phyloP scores from a whole-genome alignment of 2,113 vertebrate species.

The Miniopterus natalensis region DNA sequence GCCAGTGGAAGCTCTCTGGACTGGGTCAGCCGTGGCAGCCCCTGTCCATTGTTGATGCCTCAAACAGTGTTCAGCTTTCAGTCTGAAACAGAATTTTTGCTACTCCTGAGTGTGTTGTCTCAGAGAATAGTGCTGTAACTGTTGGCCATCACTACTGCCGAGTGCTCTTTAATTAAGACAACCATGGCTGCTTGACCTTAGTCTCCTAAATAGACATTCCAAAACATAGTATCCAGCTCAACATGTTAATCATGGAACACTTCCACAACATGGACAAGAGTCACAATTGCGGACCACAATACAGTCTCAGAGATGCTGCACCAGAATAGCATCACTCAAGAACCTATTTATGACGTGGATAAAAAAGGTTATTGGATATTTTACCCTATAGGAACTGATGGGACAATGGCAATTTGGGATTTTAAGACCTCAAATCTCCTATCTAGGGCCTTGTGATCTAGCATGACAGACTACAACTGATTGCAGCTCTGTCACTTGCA shows the following conservation, averaged over 20 bases:
- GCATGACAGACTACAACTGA: conserved; percentile 82
- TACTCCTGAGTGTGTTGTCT: conserved; percentile 94
- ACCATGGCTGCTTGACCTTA: conserved; percentile 91
- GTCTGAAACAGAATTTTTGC: conserved; percentile 95
- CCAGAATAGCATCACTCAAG: conserved; percentile 97
- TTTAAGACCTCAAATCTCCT: conserved; percentile 95
- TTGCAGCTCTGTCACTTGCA: conserved; percentile 61
- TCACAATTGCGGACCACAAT: conserved; percentile 93
- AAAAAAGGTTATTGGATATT: conserved; percentile 95
- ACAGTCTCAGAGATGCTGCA: conserved; percentile 94
- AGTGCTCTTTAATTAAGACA: conserved; percentile 95
- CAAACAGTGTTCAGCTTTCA: conserved; percentile 93
- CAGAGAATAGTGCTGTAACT: conserved; percentile 94
- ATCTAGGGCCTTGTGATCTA: conserved; percentile 91
- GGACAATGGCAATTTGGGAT: conserved; percentile 96
- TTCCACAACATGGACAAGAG: conserved; percentile 96
- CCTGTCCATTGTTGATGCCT: conserved; percentile 93
- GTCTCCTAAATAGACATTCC: conserved; percentile 95
- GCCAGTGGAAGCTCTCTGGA: conserved; percentile 93
- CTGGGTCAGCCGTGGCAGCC: conserved; percentile 95
- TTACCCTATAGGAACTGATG: conserved; percentile 95
- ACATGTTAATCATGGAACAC: conserved; percentile 93
- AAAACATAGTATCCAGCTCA: conserved; percentile 95
- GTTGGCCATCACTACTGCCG: conserved; percentile 95
- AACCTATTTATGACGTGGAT: conserved; percentile 96